Conservation (phyloP, 2,113 vertebrate species). For the Axis porcinus region DNA sequence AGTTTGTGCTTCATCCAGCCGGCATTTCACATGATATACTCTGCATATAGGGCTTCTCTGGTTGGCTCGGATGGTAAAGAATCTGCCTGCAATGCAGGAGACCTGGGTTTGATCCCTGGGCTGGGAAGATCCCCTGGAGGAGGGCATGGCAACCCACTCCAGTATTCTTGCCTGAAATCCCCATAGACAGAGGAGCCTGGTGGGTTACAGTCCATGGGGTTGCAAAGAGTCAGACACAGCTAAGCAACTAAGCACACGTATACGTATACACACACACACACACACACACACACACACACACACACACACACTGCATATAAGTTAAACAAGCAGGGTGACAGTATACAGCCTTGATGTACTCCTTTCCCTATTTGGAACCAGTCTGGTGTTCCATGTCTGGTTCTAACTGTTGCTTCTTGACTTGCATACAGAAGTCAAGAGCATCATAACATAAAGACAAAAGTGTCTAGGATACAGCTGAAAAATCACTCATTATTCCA, state of each 20-base stretch:
- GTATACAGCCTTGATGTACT: not conserved
- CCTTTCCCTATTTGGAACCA: not conserved
- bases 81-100: not conserved
- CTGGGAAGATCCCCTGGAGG: not conserved
- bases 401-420: not conserved
- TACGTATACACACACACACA: fast-evolving
- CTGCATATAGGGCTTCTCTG: not conserved
- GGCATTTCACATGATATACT: not conserved
- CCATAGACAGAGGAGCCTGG: not conserved
- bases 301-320: not conserved
- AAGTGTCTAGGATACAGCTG: not conserved
- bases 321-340: not conserved
- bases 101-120: not conserved
- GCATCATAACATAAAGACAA: not conserved
- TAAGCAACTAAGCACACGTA: not conserved
- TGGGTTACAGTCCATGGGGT: not conserved
- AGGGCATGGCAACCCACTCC: not conserved
- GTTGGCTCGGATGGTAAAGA: not conserved
- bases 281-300: too few species aligned
- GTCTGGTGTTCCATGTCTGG: not conserved
- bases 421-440: not conserved
- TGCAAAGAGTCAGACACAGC: not conserved
- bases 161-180: not conserved
- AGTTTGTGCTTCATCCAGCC: not conserved
- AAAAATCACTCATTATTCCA: not conserved